Evolutionary conservation across 2,888 invertebrate species (phyloP).

Genomic region (Cataglyphis albicans): DNA sequence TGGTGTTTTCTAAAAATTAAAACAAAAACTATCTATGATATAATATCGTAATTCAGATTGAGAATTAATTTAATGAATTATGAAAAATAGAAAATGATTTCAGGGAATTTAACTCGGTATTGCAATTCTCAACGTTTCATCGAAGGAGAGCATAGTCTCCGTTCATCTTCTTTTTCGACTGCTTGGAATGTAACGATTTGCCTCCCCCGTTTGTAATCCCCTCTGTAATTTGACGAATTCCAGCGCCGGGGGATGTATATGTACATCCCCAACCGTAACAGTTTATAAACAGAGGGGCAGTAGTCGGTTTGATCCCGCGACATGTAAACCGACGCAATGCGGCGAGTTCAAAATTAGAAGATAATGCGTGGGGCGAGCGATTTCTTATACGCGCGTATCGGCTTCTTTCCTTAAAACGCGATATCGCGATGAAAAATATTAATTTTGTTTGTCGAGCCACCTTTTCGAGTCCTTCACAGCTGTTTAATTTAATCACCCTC

Average conservation of each 20-base stretch:
- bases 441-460: constrained; percentile 24
- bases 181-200: neutral
- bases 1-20: neutral
- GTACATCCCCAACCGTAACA: constrained; percentile 19
- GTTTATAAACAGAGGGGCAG: constrained; percentile 66
- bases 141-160: neutral
- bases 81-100: neutral
- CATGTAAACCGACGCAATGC: constrained; percentile 55
- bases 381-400: constrained; percentile 33
- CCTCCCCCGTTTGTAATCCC: neutral
- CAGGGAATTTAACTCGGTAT: neutral
- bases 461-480: constrained; percentile 56
- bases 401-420: constrained; percentile 34
- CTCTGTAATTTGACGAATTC: constrained; percentile 57
- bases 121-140: neutral
- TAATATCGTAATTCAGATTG: neutral
- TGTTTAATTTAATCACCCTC: constrained; percentile 77
- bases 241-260: constrained; percentile 23
- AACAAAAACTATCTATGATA: neutral
- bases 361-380: constrained; percentile 47
- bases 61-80: neutral
- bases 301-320: constrained; percentile 33
- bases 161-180: neutral
- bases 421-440: constrained; percentile 58
- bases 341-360: constrained; percentile 72